These are phyloP conservation scores for Belgica antarctica DNA, from an alignment of 2,888 invertebrate species.

Conservation along the genomic window DNA sequence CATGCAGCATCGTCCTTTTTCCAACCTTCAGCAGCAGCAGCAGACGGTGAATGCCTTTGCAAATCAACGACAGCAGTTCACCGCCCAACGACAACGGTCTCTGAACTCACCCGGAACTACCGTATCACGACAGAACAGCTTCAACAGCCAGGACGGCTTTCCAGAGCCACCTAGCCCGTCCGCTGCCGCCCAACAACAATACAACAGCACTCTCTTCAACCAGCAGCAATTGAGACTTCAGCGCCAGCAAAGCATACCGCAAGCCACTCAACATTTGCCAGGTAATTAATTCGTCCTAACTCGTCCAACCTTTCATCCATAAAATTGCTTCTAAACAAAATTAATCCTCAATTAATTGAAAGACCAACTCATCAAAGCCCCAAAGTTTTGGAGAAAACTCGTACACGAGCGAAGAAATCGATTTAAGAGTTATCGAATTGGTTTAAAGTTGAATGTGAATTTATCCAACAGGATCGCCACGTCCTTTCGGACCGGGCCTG, in stretches of 20 bases:
- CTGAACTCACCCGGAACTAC: conserved; percentile 53
- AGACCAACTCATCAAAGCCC: conserved; percentile 27
- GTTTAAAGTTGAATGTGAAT: conserved; percentile 24
- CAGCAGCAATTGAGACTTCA: conserved; percentile 53
- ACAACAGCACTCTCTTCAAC: conserved; percentile 46
- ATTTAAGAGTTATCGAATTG: too few species aligned
- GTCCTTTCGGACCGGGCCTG: conserved; percentile 51
- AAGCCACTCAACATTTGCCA: conserved; percentile 55
- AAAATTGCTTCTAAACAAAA: conserved; percentile 16
- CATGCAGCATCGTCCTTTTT: not conserved
- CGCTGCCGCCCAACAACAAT: conserved; percentile 49
- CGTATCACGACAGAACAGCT: conserved; percentile 54
- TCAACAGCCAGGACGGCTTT: conserved; percentile 49
- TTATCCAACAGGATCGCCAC: conserved; percentile 53
- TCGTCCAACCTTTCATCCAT: conserved; percentile 9
- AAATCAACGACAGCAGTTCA: conserved; percentile 50
- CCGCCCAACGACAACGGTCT: conserved; percentile 50
- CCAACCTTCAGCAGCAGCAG: conserved; percentile 34
- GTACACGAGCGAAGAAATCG: not conserved
- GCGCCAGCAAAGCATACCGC: conserved; percentile 54
- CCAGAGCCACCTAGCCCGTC: conserved; percentile 49
- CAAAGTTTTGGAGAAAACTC: not conserved
- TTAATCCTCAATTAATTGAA: conserved; percentile 12
- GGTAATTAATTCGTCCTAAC: conserved; percentile 48
- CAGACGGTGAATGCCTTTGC: conserved; percentile 47